Evolutionary conservation across 2,797 vertebrate genomes (phyloP).

Genomic region (Eospalax fontanierii): DNA sequence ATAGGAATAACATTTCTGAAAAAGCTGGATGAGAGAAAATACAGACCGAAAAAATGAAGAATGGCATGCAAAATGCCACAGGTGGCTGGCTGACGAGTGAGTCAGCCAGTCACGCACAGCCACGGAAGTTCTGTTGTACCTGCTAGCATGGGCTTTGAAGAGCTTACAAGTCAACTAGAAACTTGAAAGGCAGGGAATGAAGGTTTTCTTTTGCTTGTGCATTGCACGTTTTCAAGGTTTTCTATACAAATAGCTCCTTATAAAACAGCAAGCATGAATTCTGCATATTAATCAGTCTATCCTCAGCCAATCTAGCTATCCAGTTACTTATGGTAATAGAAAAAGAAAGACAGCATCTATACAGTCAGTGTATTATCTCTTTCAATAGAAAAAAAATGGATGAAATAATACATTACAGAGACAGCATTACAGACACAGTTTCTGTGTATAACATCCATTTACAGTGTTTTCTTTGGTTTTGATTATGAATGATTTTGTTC

Average conservation of each 20-base stretch:
- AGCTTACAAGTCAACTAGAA: not conserved
- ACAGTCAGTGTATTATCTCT: not conserved
- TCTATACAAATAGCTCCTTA: conserved; percentile 50
- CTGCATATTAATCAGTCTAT: not conserved
- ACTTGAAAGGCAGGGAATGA: not conserved
- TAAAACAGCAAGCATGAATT: conserved; percentile 57
- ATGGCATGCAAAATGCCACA: not conserved
- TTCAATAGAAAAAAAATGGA: not conserved
- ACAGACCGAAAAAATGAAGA: conserved; percentile 88
- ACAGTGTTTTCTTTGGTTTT: not conserved
- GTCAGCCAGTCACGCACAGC: not conserved
- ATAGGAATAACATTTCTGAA: conserved; percentile 91
- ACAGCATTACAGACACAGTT: too few relatives aligned
- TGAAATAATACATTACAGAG: not conserved
- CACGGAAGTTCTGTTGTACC: not conserved
- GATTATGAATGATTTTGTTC: not conserved
- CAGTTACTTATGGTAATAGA: not conserved
- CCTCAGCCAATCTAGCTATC: conserved; percentile 11
- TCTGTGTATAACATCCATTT: not conserved
- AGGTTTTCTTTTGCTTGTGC: conserved; percentile 57
- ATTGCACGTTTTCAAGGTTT: conserved; percentile 18
- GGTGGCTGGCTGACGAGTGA: not conserved
- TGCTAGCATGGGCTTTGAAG: conserved; percentile 34
- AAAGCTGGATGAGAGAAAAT: conserved; percentile 89
- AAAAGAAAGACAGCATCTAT: not conserved